Percentiles rank a stretch among this genome's conserved stretches.
Evolutionary conservation across 35 echinoderm and acorn worm species (phyloP).

Genomic region (Ophiothrix spiculata): DNA sequence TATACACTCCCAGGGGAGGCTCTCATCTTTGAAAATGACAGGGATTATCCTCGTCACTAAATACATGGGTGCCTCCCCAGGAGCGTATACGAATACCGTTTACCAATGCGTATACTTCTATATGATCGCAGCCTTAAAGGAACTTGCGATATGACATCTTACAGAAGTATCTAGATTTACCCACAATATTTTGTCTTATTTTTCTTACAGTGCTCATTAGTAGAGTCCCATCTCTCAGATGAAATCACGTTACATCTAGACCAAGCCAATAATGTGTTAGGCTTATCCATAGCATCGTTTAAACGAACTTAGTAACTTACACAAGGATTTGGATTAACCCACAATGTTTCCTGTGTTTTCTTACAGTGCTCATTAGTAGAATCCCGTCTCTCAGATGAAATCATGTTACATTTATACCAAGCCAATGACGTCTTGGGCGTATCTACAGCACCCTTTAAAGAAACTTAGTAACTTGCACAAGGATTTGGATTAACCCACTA

Average conservation of each 20-base stretch:
- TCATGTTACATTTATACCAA: conserved; percentile 80
- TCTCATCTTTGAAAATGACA: no score
- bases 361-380: conserved; percentile 88
- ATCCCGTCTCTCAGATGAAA: conserved; percentile 77
- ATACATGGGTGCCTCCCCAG: no score
- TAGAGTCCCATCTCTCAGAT: conserved; percentile 84
- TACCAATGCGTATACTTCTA: no score
- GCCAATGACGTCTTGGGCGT: conserved; percentile 87
- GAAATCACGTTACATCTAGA: conserved; percentile 80
- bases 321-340: not conserved
- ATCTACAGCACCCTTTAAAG: conserved; percentile 47
- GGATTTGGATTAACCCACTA: not conserved
- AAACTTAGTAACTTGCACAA: conserved; percentile 41
- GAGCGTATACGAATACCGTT: no score
- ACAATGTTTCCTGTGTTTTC: no score
- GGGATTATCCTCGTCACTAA: no score
- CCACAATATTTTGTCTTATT: not conserved
- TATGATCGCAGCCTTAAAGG: no score
- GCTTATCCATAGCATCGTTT: conserved; percentile 47
- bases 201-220: conserved; percentile 70
- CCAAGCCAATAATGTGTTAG: conserved; percentile 89
- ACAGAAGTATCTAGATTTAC: not conserved
- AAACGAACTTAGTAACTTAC: no score
- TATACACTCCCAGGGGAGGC: no score
- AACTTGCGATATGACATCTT: no score